Base-by-base conservation (phyloP, 2,113 vertebrate species). In the Triplophysa tibetana region DNA sequence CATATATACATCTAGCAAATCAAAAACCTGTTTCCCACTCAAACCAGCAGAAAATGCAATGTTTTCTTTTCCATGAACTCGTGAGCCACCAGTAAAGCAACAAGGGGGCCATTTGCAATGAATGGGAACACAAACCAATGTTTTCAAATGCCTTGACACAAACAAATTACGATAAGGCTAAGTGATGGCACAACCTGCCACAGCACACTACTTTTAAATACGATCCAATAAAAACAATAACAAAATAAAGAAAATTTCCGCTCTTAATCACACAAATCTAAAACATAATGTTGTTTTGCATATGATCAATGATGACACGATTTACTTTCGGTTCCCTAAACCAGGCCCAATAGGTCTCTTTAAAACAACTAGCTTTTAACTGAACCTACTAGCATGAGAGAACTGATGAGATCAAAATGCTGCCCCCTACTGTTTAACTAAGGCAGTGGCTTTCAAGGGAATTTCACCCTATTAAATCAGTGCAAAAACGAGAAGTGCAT, bases 11-110 rank as follows among this genome's bases (percentile, higher is more conserved):
- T 65, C 54, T 38, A 65, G 62, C 62, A 83, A 73, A 41, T 58
- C n/a, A 76, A 77, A 72, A 54, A 52, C 50, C 50, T 24, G 67
- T 58, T 82, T 61, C 70, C 76, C 83, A 69, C 81, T 78, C 77
- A 77, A 78, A 76, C 80, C 69, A 23, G n/a, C 75, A 67, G 45
- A 85, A 60, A 23, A 48, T 16, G 50, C 50, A 58, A 58, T 58
- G 9, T 45, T 66, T 68, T 54, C 77, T 73, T 85, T 69, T 41
- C n/a, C 11, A 45, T 76, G 17, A 82, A 78, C 78, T 52, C 38
- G 68, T 45, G 17, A 73, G 29, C 33, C 68, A 82, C 54, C 43
- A 74, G 58, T 63, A 65, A 85, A 66, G 68, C 81, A 80, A 41
- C 76, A 58, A 26, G 74, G 77, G 81, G 62, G 64, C 74, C 50